phyloP scores from a whole-genome alignment of 2,888 invertebrate genomes.

The Cantharis nigra region DNA sequence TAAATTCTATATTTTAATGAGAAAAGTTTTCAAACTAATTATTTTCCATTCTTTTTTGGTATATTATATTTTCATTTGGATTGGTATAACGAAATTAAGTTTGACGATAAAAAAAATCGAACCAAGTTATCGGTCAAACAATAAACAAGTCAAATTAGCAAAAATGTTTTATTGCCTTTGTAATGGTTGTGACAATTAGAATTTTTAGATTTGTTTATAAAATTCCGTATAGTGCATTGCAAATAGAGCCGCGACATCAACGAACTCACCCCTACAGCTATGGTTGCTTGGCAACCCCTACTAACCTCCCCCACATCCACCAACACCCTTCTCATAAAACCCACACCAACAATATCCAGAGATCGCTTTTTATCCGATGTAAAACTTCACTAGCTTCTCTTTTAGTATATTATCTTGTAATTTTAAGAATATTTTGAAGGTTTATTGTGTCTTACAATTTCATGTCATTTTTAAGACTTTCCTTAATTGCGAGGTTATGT shows the following conservation, averaged over 20 bases:
- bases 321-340: conserved; percentile 36
- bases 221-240: conserved; percentile 21
- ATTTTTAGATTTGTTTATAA: conserved; percentile 12
- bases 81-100: not conserved
- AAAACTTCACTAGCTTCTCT: conserved; percentile 28
- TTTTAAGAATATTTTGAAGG: not conserved
- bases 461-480: not conserved
- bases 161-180: not conserved
- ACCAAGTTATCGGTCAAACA: not conserved
- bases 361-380: conserved; percentile 38
- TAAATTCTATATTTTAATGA: not conserved
- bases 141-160: too few species aligned
- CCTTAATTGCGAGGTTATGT: not conserved
- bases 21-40: not conserved
- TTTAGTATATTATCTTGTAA: conserved; percentile 5
- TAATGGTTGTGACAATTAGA: conserved; percentile 2
- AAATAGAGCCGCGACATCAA: conserved; percentile 34
- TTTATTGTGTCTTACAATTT: not conserved
- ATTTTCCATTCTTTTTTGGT: not conserved
- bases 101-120: not conserved
- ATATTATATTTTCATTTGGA: not conserved
- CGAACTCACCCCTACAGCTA: conserved; percentile 37
- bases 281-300: conserved; percentile 43
- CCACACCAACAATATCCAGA: conserved; percentile 38
- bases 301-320: conserved; percentile 36